Evolutionary conservation across 1,140 invertebrate genomes (phyloP).

Genomic region (Sarcophaga peregrina): DNA sequence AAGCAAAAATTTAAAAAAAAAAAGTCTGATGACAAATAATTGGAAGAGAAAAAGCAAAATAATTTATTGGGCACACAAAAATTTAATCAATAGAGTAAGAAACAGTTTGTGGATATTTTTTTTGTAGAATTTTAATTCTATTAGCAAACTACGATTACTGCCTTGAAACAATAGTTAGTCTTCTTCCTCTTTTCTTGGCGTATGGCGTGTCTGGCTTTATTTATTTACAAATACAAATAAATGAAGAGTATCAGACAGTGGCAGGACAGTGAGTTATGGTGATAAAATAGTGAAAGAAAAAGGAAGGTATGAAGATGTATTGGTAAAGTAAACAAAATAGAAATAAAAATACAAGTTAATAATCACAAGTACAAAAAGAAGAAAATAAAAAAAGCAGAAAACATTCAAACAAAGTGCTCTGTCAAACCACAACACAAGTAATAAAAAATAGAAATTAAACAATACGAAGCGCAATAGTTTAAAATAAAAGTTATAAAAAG

Average conservation of each 20-base stretch:
- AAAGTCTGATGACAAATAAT: conserved; percentile 20
- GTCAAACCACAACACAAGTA: too few species aligned
- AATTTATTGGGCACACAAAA: neutral
- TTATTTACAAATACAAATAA: neutral
- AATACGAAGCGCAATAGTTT: too few species aligned
- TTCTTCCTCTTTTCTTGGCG: neutral
- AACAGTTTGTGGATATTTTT: neutral
- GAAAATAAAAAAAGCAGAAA: too few species aligned
- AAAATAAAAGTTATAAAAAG: too few species aligned
- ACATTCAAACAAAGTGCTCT: too few species aligned
- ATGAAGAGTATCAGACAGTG: neutral
- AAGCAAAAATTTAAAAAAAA: neutral
- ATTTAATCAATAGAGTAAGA: neutral
- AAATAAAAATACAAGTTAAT: neutral
- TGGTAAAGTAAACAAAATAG: neutral
- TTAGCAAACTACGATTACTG: neutral
- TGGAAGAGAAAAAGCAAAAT: neutral
- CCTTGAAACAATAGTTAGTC: conserved; percentile 14
- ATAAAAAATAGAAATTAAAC: too few species aligned
- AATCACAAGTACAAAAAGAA: too few species aligned
- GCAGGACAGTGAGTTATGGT: neutral
- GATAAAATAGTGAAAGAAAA: neutral
- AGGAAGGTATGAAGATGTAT: neutral
- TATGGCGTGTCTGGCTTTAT: conserved; percentile 11
- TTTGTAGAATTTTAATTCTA: neutral